phyloP scores from a whole-genome alignment of 2,888 invertebrate genomes.

The Clunio marinus region DNA sequence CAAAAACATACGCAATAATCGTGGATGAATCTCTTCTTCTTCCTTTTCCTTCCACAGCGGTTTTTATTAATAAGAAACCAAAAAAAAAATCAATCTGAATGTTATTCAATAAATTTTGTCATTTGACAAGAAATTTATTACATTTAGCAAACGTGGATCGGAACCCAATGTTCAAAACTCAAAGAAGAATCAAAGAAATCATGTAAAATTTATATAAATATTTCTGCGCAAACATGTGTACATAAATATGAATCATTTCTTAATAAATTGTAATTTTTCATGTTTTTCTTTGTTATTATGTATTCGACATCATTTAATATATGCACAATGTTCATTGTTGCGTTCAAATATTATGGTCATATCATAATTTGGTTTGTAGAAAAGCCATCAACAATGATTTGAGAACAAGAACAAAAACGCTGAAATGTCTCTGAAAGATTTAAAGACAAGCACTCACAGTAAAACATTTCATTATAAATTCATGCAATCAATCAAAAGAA shows the following conservation, averaged over 20 bases:
- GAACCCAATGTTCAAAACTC: background rate
- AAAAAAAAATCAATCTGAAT: too few relatives aligned
- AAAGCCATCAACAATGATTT: too few relatives aligned
- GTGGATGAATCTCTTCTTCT: too few relatives aligned
- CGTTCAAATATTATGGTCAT: background rate
- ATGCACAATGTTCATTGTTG: too few relatives aligned
- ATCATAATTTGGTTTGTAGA: constrained; percentile 3
- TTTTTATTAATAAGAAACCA: too few relatives aligned
- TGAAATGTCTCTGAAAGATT: too few relatives aligned
- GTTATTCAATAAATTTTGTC: constrained; percentile 39
- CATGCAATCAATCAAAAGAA: background rate
- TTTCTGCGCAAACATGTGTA: constrained; percentile 34
- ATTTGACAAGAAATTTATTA: constrained; percentile 37
- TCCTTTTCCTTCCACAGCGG: too few relatives aligned
- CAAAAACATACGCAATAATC: too few relatives aligned
- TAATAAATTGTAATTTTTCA: constrained; percentile 36
- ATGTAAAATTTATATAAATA: constrained; percentile 23
- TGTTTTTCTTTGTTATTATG: constrained; percentile 32
- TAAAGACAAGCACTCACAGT: too few relatives aligned
- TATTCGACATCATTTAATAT: too few relatives aligned
- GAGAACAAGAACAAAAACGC: too few relatives aligned
- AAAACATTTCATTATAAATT: background rate
- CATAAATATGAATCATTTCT: constrained; percentile 30
- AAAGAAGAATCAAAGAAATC: background rate
- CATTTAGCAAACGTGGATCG: background rate